These are phyloP conservation scores for Drosophila pseudoobscura DNA, from an alignment of 1,140 invertebrate species.

Conservation along the genomic window DNA sequence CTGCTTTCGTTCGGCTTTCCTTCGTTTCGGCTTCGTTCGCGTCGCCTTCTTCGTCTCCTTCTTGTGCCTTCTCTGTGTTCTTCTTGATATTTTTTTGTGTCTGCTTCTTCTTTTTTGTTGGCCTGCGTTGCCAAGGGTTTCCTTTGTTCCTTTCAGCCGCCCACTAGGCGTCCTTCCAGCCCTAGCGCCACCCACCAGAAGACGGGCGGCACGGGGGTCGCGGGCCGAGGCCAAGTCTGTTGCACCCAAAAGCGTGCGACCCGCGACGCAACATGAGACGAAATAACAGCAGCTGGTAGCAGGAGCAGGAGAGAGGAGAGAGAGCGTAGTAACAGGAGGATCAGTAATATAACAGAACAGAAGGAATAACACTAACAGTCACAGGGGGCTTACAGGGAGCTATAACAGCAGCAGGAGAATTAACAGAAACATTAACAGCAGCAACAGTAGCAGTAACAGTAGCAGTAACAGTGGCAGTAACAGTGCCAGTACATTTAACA, in stretches of 20 bases:
- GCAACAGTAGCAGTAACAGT: too few species aligned
- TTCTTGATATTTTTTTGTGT: constrained; percentile 54
- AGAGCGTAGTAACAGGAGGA: background rate
- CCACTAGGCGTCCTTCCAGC: constrained; percentile 8
- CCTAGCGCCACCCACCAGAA: background rate
- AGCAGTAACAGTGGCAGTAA: too few species aligned
- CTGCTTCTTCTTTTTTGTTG: constrained; percentile 68
- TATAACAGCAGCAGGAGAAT: too few species aligned
- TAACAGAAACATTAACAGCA: too few species aligned
- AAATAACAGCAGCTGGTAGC: constrained; percentile 21
- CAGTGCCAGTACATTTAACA: too few species aligned
- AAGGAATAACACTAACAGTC: too few species aligned
- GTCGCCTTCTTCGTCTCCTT: constrained; percentile 26
- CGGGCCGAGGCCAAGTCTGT: constrained; percentile 60
- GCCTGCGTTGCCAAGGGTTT: constrained; percentile 82
- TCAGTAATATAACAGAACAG: too few species aligned
- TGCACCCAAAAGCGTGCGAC: constrained; percentile 65
- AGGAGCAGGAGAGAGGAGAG: background rate
- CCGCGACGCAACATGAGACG: constrained; percentile 20
- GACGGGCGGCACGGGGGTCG: too few species aligned
- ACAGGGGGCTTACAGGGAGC: too few species aligned
- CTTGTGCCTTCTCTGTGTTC: constrained; percentile 24
- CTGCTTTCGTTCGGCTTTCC: constrained; percentile 30
- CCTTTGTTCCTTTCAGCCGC: constrained; percentile 68
- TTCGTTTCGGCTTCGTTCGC: constrained; percentile 26